A percentile compares a stretch with the other conserved stretches of the same genome.
Evolutionary conservation across 2,797 vertebrate species (phyloP).

Genomic region (Catostomus latipinnis): DNA sequence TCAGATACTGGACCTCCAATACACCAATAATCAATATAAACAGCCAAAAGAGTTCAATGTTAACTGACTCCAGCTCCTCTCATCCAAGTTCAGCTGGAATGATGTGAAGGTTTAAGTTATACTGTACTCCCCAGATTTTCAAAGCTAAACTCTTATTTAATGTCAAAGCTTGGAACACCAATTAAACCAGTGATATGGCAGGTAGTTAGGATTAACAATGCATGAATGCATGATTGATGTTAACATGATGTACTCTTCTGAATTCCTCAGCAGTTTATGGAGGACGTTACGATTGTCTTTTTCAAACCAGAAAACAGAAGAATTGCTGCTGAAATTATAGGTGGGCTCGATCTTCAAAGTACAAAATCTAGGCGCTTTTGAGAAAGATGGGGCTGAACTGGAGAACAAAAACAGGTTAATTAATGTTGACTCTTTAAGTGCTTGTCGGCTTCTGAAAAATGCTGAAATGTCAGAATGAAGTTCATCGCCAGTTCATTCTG

Average conservation of each 20-base stretch:
- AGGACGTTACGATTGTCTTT: conserved; percentile 7
- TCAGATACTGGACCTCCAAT: neutral
- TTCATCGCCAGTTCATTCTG: too few species aligned
- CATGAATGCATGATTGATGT: conserved; percentile 11
- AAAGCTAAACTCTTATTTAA: conserved; percentile 9
- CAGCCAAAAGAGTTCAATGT: neutral
- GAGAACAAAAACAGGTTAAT: conserved; percentile 44
- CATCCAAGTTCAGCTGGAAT: neutral
- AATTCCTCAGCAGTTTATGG: conserved; percentile 22
- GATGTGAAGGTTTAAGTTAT: neutral
- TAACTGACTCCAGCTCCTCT: neutral
- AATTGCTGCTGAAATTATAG: conserved; percentile 4
- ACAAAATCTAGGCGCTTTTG: conserved; percentile 3
- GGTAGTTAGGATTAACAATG: neutral
- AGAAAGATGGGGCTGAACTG: conserved; percentile 30
- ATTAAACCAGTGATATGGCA: too few species aligned
- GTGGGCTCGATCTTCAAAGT: conserved; percentile 41
- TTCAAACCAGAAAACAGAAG: conserved; percentile 28
- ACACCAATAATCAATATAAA: neutral
- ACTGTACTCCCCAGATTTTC: neutral
- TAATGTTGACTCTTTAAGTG: conserved; percentile 39
- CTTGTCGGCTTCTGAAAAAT: conserved; percentile 23
- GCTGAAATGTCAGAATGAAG: neutral
- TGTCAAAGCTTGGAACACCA: neutral
- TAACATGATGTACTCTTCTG: neutral